phyloP scores from a whole-genome alignment of 2,797 vertebrate species.

The Erethizon dorsatum region DNA sequence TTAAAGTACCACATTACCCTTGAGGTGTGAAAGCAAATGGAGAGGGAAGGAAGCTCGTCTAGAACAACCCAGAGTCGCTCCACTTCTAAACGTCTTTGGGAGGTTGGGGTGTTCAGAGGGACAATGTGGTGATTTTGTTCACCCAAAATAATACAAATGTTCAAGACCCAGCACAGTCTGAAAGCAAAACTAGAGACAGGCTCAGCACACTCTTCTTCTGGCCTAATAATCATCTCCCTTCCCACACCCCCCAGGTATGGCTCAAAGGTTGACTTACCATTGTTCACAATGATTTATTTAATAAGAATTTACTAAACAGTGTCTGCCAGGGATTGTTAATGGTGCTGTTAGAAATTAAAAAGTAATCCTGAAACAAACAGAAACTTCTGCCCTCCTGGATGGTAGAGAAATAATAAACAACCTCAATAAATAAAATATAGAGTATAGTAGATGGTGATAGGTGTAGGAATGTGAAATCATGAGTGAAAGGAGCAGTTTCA shows the following conservation, averaged over 20 bases:
- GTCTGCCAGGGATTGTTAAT: not conserved
- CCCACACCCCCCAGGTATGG: not conserved
- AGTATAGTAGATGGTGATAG: not conserved
- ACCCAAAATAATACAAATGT: not conserved
- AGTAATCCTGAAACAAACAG: constrained; percentile 13
- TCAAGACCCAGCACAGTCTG: not conserved
- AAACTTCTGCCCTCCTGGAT: not conserved
- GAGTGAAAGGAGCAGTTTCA: not conserved
- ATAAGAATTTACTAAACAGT: not conserved
- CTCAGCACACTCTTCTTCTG: not conserved
- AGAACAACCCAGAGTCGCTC: not conserved
- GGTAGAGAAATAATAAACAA: not conserved
- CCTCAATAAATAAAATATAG: not conserved
- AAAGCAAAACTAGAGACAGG: constrained; percentile 34
- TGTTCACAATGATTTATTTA: not conserved
- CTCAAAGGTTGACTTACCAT: not conserved
- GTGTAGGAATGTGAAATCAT: not conserved
- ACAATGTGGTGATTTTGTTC: not conserved
- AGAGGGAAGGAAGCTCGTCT: not conserved
- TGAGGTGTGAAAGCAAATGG: not conserved
- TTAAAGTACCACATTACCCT: not conserved
- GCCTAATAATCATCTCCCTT: not conserved
- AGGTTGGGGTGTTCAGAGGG: not conserved
- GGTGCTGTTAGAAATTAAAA: constrained; percentile 21
- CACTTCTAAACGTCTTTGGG: not conserved